phyloP scores from a whole-genome alignment of 2,888 invertebrate species.

The Caenorhabditis sp. region DNA sequence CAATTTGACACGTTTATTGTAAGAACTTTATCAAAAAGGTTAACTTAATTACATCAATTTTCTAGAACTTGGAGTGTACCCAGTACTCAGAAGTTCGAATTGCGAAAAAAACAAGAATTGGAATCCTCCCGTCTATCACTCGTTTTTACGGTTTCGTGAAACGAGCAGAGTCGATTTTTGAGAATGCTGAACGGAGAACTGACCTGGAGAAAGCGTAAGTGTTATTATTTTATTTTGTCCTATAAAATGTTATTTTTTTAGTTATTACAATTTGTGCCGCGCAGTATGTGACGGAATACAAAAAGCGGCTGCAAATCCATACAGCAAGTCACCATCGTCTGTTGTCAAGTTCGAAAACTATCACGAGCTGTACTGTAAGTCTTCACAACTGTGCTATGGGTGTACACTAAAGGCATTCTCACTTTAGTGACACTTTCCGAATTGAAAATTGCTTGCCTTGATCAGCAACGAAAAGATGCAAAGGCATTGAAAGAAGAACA shows the following conservation, averaged over 20 bases:
- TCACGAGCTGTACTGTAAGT: conserved; percentile 90
- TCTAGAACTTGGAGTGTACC: conserved; percentile 69
- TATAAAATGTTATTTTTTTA: too few species aligned
- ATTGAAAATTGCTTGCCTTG: conserved; percentile 93
- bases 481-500: conserved; percentile 94
- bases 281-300: conserved; percentile 91
- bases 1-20: conserved; percentile 94
- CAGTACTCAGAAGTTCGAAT: conserved; percentile 70
- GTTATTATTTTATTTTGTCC: too few species aligned
- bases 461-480: conserved; percentile 92
- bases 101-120: conserved; percentile 76
- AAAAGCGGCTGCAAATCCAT: conserved; percentile 88
- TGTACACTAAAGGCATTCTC: too few species aligned
- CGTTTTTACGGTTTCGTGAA: conserved; percentile 87
- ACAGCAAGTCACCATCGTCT: conserved; percentile 93
- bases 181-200: conserved; percentile 90
- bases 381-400: too few species aligned
- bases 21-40: conserved; percentile 33
- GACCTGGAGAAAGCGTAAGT: conserved; percentile 92
- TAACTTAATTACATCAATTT: not conserved
- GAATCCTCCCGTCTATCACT: conserved; percentile 77
- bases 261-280: conserved; percentile 75
- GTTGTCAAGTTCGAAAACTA: conserved; percentile 97
- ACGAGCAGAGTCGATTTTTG: conserved; percentile 92
- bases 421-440: conserved; percentile 87